Evolutionary conservation across 1,140 invertebrate genomes (phyloP).

Genomic region (Cydia pomonella): DNA sequence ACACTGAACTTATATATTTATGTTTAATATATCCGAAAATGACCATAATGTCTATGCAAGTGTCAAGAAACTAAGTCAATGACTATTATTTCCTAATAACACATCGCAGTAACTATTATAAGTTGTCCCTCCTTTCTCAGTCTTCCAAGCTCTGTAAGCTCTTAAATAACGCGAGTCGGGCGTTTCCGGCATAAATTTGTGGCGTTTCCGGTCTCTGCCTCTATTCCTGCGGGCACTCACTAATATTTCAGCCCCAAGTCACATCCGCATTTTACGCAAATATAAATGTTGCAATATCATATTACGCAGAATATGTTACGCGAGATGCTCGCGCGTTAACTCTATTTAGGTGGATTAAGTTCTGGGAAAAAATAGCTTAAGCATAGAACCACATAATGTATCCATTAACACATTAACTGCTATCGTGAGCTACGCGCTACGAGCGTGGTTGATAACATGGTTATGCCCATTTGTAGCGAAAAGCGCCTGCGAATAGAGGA

Average conservation of each 20-base stretch:
- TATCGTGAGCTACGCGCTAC: too few species aligned
- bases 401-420: too few species aligned
- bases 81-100: background rate
- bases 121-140: background rate
- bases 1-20: background rate
- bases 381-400: too few species aligned
- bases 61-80: background rate
- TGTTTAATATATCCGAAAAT: background rate
- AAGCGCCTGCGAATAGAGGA: too few species aligned
- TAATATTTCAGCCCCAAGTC: slow-evolving; percentile 26
- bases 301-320: slow-evolving; percentile 1
- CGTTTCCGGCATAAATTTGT: slow-evolving; percentile 33
- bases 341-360: background rate
- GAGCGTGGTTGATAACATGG: too few species aligned
- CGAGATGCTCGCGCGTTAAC: background rate
- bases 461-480: too few species aligned
- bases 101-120: background rate
- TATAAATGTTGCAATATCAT: slow-evolving; percentile 2
- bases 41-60: background rate
- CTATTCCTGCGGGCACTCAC: slow-evolving; percentile 32
- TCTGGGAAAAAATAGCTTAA: background rate
- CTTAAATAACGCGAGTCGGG: slow-evolving; percentile 32
- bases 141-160: slow-evolving; percentile 30
- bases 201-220: slow-evolving; percentile 29
- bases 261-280: slow-evolving; percentile 22